Percentiles rank a stretch among this genome's conserved stretches.
These are phyloP conservation scores for Brachionus manjavacas DNA, from an alignment of 1,140 invertebrate genomes.

Conservation along the genomic window DNA sequence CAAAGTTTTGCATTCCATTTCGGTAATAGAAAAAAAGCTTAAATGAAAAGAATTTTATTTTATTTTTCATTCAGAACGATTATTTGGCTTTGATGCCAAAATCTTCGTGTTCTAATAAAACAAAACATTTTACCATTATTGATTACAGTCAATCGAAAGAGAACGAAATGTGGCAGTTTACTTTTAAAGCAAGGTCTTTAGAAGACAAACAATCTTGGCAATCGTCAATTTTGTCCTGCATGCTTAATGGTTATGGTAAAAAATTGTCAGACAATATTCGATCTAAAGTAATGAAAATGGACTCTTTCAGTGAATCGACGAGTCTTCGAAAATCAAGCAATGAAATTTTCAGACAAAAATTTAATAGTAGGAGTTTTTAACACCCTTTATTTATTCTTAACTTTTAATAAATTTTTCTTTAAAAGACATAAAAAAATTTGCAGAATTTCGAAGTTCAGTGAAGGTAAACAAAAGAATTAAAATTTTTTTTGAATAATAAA, in stretches of 20 bases:
- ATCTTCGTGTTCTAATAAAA: not conserved
- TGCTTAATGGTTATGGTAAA: conserved; percentile 42
- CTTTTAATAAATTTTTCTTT: not conserved
- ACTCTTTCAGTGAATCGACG: not conserved
- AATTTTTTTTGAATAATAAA: not conserved
- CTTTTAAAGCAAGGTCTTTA: conserved; percentile 18
- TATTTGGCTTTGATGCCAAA: conserved; percentile 37
- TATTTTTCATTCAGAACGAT: conserved; percentile 22
- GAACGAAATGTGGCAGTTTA: conserved; percentile 32
- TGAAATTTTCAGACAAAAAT: conserved; percentile 31
- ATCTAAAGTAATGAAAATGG: conserved; percentile 32
- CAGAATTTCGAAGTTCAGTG: not conserved
- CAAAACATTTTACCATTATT: conserved; percentile 31
- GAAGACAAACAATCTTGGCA: conserved; percentile 39
- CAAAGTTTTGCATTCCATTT: conserved; percentile 27
- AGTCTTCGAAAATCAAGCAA: conserved; percentile 8
- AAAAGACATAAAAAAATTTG: not conserved
- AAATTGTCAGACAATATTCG: conserved; percentile 19
- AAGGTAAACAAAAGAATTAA: not conserved
- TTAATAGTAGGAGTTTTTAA: not conserved
- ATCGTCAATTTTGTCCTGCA: conserved; percentile 22
- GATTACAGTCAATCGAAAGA: conserved; percentile 40
- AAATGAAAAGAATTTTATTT: not conserved
- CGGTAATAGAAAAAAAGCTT: not conserved
- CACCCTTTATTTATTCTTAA: not conserved